Evolutionary conservation across 2,797 vertebrate species (phyloP).

Genomic region (Phataginus tetradactyla): DNA sequence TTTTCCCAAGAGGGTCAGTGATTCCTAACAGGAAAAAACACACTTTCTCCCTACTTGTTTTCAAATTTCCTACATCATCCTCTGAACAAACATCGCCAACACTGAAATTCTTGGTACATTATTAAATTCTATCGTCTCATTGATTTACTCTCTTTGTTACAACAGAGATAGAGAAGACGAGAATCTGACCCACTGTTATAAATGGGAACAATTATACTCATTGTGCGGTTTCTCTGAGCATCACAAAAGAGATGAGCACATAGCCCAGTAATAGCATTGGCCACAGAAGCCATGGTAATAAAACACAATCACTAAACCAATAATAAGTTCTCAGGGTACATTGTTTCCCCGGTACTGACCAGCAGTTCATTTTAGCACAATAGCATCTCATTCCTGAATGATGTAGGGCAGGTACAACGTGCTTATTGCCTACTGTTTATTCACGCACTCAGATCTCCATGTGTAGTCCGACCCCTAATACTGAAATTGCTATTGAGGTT

Average conservation of each 20-base stretch:
- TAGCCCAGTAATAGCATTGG: neutral
- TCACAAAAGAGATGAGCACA: conserved; percentile 25
- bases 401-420: neutral
- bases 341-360: neutral
- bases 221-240: conserved; percentile 13
- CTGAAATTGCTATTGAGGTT: neutral
- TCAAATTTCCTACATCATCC: conserved; percentile 12
- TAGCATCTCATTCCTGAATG: neutral
- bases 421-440: neutral
- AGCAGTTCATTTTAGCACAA: conserved; percentile 23
- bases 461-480: conserved; percentile 1
- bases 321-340: neutral
- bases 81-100: conserved; percentile 24
- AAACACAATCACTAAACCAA: conserved; percentile 27
- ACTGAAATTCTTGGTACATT: conserved; percentile 13
- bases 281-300: neutral
- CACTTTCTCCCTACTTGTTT: neutral
- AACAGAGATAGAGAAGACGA: neutral
- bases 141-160: conserved; percentile 48
- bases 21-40: neutral
- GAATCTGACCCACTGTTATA: neutral
- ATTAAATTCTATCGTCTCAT: conserved; percentile 44
- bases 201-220: conserved; percentile 44
- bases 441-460: neutral
- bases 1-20: neutral